Evolutionary conservation across 2,113 vertebrate species (phyloP).

Genomic region (Euleptes europaea): DNA sequence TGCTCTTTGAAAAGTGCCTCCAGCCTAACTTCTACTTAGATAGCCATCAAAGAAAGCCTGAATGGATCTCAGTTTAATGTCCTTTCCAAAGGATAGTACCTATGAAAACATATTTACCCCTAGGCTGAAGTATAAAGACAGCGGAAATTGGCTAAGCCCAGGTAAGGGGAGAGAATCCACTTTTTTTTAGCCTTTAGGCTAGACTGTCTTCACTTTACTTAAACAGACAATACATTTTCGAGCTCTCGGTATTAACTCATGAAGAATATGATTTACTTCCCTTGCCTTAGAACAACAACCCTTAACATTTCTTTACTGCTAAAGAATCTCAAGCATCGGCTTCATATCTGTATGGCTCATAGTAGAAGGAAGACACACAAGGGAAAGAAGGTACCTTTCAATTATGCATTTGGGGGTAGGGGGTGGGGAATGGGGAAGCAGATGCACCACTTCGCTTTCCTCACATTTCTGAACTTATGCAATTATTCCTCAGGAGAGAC

Average conservation of each 20-base stretch:
- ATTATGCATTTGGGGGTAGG: neutral
- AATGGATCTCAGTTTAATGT: constrained; percentile 16
- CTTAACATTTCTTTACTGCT: neutral
- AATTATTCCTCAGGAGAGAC: neutral
- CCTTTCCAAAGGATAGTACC: neutral
- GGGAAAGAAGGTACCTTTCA: neutral
- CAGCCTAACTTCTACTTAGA: constrained; percentile 23
- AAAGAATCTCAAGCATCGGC: neutral
- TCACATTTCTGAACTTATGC: neutral
- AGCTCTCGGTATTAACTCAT: constrained; percentile 8
- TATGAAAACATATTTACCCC: constrained; percentile 18
- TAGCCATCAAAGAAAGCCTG: constrained; percentile 11
- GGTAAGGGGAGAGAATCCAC: constrained; percentile 18
- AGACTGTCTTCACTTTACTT: constrained; percentile 1
- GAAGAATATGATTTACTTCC: constrained; percentile 20
- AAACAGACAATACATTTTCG: constrained; percentile 1
- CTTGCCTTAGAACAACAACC: constrained; percentile 1
- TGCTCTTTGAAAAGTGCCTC: constrained; percentile 13
- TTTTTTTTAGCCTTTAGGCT: neutral
- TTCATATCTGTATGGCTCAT: neutral
- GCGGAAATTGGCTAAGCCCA: constrained; percentile 27
- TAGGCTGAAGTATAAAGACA: constrained; percentile 24
- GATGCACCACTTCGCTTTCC: neutral
- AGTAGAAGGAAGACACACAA: neutral
- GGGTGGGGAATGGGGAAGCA: neutral